phyloP scores from a whole-genome alignment of 1,140 invertebrate genomes.

The Maconellicoccus hirsutus region DNA sequence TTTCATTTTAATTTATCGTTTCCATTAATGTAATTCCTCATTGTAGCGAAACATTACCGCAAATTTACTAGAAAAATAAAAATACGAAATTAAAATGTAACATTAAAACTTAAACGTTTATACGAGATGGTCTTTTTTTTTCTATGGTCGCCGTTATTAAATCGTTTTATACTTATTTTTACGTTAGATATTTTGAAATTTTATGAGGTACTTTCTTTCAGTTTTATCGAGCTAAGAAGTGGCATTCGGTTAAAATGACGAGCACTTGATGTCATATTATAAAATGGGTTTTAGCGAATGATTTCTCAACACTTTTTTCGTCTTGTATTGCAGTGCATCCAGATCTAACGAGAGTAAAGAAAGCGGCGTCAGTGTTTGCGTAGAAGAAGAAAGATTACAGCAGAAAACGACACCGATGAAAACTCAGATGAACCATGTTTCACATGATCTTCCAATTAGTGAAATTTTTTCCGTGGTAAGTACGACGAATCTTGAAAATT shows the following conservation, averaged over 20 bases:
- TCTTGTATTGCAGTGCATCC: neutral
- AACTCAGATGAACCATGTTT: constrained; percentile 4
- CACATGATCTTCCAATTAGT: neutral
- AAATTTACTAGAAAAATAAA: neutral
- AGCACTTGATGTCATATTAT: neutral
- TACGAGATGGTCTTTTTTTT: no score
- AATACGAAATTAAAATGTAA: neutral
- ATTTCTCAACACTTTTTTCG: neutral
- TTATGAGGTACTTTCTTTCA: constrained; percentile 2
- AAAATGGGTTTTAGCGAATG: neutral
- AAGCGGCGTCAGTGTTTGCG: neutral
- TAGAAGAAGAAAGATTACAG: constrained; percentile 11
- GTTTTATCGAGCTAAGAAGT: neutral
- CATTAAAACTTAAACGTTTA: no score
- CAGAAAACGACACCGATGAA: neutral
- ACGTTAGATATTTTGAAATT: no score
- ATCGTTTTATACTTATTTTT: no score
- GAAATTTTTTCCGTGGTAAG: constrained; percentile 10
- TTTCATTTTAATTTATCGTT: no score
- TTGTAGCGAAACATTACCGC: no score
- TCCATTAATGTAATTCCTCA: no score
- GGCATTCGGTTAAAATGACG: neutral
- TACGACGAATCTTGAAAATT: constrained; percentile 10
- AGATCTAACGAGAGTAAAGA: constrained; percentile 6
- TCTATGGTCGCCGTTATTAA: no score